Percentiles rank a stretch among this genome's conserved stretches.
phyloP scores from a whole-genome alignment of 1,140 invertebrate species.

The Bradysia coprophila region DNA sequence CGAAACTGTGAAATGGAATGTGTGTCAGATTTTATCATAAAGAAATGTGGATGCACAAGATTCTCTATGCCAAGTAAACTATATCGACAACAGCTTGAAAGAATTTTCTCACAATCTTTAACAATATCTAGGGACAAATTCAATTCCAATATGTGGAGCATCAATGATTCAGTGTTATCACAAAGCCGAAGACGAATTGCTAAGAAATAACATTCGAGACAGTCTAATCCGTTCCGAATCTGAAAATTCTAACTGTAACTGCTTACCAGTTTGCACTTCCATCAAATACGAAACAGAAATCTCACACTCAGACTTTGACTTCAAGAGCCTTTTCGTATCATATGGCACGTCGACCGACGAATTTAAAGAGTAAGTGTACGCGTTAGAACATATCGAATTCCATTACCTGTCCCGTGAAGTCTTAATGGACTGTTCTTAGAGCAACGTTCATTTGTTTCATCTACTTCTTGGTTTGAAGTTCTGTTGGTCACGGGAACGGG shows the following conservation, averaged over 20 bases:
- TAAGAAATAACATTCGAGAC: slow-evolving; percentile 16
- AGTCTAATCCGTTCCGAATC: slow-evolving; percentile 12
- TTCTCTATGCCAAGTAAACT: slow-evolving; percentile 42
- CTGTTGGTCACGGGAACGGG: no score
- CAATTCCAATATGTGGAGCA: slow-evolving; percentile 25
- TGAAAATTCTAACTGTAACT: slow-evolving; percentile 27
- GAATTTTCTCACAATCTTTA: slow-evolving; percentile 7
- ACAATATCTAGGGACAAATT: slow-evolving; percentile 16
- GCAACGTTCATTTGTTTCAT: no score
- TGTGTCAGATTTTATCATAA: slow-evolving; percentile 36
- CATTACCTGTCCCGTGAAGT: background rate
- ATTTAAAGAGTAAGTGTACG: background rate
- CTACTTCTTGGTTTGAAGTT: no score
- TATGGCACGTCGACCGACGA: background rate
- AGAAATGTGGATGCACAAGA: slow-evolving; percentile 35
- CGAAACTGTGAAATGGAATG: slow-evolving; percentile 43
- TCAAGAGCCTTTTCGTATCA: slow-evolving; percentile 11
- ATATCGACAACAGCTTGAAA: background rate
- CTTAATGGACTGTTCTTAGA: background rate
- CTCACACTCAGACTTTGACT: slow-evolving; percentile 32
- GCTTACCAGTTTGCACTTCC: slow-evolving; percentile 36
- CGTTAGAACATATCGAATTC: no score
- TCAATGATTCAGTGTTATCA: slow-evolving; percentile 20
- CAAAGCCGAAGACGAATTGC: slow-evolving; percentile 20
- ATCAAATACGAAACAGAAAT: slow-evolving; percentile 35